phyloP scores from a whole-genome alignment of 2,888 invertebrate species.

The Branchipolynoe longqiensis region DNA sequence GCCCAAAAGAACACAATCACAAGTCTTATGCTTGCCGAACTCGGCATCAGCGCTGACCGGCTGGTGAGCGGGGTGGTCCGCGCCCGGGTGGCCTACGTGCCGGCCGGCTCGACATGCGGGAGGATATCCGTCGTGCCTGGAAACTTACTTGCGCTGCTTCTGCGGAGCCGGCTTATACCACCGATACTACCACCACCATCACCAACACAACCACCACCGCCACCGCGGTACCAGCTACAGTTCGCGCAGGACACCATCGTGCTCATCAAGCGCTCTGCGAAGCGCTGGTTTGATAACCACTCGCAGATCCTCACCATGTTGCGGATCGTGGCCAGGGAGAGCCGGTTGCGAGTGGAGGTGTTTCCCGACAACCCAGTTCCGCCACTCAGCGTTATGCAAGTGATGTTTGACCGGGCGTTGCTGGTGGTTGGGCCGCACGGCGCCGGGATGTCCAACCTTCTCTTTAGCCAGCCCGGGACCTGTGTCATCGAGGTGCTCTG shows the following conservation, averaged over 20 bases:
- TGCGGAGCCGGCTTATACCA: slow-evolving; percentile 8
- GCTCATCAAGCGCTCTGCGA: slow-evolving; percentile 60
- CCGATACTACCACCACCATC: too few species aligned
- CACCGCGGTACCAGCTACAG: background rate
- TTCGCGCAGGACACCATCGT: slow-evolving; percentile 23
- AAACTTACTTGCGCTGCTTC: background rate
- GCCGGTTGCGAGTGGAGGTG: slow-evolving; percentile 40
- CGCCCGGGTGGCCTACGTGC: slow-evolving; percentile 1
- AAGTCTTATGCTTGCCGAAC: background rate
- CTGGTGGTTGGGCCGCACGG: slow-evolving; percentile 59
- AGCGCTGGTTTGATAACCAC: slow-evolving; percentile 57
- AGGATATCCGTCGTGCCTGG: background rate
- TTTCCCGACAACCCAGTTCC: slow-evolving; percentile 61
- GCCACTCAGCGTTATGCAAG: background rate
- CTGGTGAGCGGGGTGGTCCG: slow-evolving; percentile 6
- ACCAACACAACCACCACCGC: too few species aligned
- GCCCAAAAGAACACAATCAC: background rate
- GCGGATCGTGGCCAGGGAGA: background rate
- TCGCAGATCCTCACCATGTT: slow-evolving; percentile 28
- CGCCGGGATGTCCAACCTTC: slow-evolving; percentile 59
- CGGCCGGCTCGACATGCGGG: slow-evolving; percentile 38
- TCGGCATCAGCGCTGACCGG: background rate
- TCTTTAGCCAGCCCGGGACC: slow-evolving; percentile 59
- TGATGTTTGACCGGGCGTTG: slow-evolving; percentile 55
- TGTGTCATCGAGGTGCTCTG: slow-evolving; percentile 59